A percentile compares a stretch with the other conserved stretches of the same genome.
Conservation (phyloP, 2,888 invertebrate genomes). For the Rhingia campestris region DNA sequence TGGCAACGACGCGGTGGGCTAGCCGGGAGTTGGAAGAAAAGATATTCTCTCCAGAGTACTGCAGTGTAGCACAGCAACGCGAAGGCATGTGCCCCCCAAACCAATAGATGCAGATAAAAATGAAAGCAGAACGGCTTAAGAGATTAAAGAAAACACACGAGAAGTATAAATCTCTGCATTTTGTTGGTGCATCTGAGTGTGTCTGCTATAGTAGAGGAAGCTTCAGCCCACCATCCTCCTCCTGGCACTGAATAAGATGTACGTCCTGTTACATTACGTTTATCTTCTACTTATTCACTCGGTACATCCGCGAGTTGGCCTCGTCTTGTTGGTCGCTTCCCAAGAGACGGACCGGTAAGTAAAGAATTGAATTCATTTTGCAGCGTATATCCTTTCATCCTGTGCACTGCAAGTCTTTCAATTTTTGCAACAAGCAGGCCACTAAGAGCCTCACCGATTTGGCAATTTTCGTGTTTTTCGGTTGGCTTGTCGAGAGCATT, state of each 20-base stretch:
- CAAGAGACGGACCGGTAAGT: slow-evolving; percentile 62
- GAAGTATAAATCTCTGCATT: slow-evolving; percentile 73
- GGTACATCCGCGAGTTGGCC: slow-evolving; percentile 72
- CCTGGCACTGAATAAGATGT: slow-evolving; percentile 74
- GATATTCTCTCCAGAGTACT: slow-evolving; percentile 69
- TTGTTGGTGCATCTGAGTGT: slow-evolving; percentile 50
- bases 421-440: slow-evolving; percentile 49
- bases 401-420: slow-evolving; percentile 41
- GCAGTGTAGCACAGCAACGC: slow-evolving; percentile 36
- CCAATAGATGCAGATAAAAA: slow-evolving; percentile 72
- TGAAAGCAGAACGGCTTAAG: slow-evolving; percentile 74
- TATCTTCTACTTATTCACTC: slow-evolving; percentile 75
- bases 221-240: slow-evolving; percentile 20
- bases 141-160: slow-evolving; percentile 75
- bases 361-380: slow-evolving; percentile 71
- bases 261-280: slow-evolving; percentile 75
- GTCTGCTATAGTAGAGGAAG: slow-evolving; percentile 37
- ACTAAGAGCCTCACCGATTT: slow-evolving; percentile 18
- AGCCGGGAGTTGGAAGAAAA: slow-evolving; percentile 60
- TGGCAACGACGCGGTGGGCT: slow-evolving; percentile 2
- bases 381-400: slow-evolving; percentile 48
- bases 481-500: slow-evolving; percentile 52
- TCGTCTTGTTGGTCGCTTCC: slow-evolving; percentile 45
- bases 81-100: slow-evolving; percentile 62
- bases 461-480: slow-evolving; percentile 63